Base-by-base conservation (phyloP, 2,888 invertebrate genomes). In the Drosophila tripunctata region DNA sequence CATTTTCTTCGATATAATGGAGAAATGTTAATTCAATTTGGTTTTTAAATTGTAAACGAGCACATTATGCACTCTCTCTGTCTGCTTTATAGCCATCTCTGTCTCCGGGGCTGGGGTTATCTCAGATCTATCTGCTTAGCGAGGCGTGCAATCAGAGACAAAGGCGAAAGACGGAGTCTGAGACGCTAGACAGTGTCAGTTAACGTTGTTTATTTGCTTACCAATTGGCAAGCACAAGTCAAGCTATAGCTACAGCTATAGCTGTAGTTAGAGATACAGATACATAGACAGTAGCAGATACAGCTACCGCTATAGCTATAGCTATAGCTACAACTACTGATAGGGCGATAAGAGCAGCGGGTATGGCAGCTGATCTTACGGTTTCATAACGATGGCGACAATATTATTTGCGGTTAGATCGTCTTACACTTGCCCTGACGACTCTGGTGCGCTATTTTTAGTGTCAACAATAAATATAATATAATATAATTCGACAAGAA, bases 121-220 rank as follows among this genome's bases (percentile, higher is more conserved):
- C 75, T 55, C 27, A 12, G 41, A 55, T 52, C 52, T 56, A 35
- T 56, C 61, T 77, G 69, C 21, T 51, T 48, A 51, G 57, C 69
- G 60, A 61, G 45, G 65, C 72, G 61, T 73, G 36, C 67, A 44
- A 64, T 35, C 70, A 47, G n/a, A n/a, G n/a, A 31, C 54, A 52
- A 38, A 40, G 19, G n/a, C n/a, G n/a, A n/a, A n/a, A n/a, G 27
- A 22, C 35, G 24, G 10, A 17, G 24, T 15, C 35, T 30, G 12
- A 10, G 30, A 10, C 4, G 5, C n/a, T 8, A 17, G 58, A 17
- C 50, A 41, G 45, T 17, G 38, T 31, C 52, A 17, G 68, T 27
- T 43, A 67, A 67, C 47, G 65, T 64, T 81, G 74, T 85, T 80
- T 81, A 76, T 81, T 85, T 85, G 80, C 83, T 75, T 86, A 69